These are phyloP conservation scores for Akabosia matsudoensis DNA, from an alignment of 1,140 invertebrate species.

Conservation along the genomic window DNA sequence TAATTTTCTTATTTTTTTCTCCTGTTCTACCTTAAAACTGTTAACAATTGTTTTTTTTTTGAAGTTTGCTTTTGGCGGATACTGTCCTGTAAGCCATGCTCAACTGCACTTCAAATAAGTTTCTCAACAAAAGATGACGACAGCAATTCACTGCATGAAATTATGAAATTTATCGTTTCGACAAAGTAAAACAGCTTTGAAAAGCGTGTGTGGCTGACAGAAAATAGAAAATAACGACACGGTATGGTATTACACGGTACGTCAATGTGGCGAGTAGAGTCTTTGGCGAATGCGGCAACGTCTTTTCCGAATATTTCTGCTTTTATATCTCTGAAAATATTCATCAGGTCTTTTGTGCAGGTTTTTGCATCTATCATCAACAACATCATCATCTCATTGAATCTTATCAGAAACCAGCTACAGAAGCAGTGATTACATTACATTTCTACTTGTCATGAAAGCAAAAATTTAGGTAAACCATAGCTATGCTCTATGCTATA, in stretches of 20 bases:
- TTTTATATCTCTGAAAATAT: too few species aligned
- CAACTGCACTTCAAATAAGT: too few species aligned
- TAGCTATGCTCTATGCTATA: too few species aligned
- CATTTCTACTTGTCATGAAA: too few species aligned
- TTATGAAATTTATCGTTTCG: slow-evolving; percentile 14
- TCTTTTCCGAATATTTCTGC: too few species aligned
- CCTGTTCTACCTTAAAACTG: neutral
- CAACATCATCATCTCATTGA: neutral
- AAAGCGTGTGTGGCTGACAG: neutral
- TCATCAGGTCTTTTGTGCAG: neutral
- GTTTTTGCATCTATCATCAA: neutral
- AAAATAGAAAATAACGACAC: slow-evolving; percentile 2
- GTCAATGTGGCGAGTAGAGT: neutral
- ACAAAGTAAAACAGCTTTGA: neutral
- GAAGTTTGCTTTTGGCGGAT: neutral
- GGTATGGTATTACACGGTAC: neutral
- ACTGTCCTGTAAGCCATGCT: neutral
- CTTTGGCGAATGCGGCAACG: neutral
- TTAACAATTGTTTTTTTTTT: neutral
- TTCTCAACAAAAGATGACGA: neutral
- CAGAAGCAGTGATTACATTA: too few species aligned
- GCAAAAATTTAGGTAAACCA: too few species aligned
- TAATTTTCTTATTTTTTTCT: too few species aligned
- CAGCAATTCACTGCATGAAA: slow-evolving; percentile 10
- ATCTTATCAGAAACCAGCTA: slow-evolving; percentile 4